phyloP scores from a whole-genome alignment of 2,797 vertebrate species.

The Spatula clypeata region DNA sequence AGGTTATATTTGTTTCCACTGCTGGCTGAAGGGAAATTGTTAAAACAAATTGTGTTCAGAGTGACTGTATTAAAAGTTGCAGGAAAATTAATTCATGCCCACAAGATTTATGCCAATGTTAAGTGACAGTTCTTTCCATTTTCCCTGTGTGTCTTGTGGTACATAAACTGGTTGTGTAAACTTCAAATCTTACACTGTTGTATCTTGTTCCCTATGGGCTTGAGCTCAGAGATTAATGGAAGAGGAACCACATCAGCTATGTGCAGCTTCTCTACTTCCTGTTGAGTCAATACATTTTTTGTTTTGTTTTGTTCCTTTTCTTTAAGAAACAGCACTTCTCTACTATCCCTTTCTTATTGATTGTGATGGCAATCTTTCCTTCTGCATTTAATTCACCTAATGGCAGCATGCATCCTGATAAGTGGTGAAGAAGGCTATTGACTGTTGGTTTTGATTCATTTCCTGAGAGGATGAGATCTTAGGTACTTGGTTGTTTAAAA shows the following conservation, averaged over 20 bases:
- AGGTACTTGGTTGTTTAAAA: neutral
- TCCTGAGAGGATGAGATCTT: conserved; percentile 25
- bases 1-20: neutral
- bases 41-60: neutral
- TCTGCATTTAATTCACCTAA: conserved; percentile 4
- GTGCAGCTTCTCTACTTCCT: neutral
- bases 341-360: neutral
- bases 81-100: neutral
- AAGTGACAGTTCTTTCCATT: neutral
- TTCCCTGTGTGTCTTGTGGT: neutral
- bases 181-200: neutral
- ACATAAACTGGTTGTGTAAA: neutral
- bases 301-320: neutral
- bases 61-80: neutral
- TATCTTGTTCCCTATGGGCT: neutral
- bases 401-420: neutral
- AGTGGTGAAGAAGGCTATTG: neutral
- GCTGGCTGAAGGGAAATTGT: neutral
- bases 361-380: neutral
- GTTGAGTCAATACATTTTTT: neutral
- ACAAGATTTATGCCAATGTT: neutral
- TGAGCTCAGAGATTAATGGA: neutral
- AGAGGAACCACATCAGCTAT: rapidly evolving
- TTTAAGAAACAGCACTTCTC: neutral
- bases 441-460: conserved; percentile 38